Evolutionary conservation across 1,140 invertebrate genomes (phyloP), one percentile per base, ranked within the genome.

Genomic region (Lerema accius): DNA sequence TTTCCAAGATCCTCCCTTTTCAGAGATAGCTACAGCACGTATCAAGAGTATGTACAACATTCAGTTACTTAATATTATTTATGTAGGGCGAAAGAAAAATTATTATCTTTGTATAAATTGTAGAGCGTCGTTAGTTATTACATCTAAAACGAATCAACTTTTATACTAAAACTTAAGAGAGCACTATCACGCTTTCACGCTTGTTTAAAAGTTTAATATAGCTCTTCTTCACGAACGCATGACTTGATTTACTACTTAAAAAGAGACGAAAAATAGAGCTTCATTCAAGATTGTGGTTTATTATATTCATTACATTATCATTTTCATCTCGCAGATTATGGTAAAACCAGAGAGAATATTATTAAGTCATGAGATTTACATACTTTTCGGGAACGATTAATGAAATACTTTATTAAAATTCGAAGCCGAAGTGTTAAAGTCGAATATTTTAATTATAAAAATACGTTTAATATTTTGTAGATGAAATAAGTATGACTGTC

Each of bases 1-100:
- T 56, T 16, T 16, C 40, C 17, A 17, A 23, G 14, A 43, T 51
- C 35, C 49, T 37, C n/a, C 23, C 17, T 11, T 42, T 42, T 56
- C 4, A 32, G 19, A 43, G 11, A 42, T 40, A 32, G 4, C 35
- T 26, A 19, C 14, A 42, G 23, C 53, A 56, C 40, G 39, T 56
- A 32, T 3, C 11, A 37, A 1, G 7, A 32, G 9, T 32, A 37
- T 3, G 35, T 37, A 37, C n/a, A 37, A 3, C 11, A 11, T 11
- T 37, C 35, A 11, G 10, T 37, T 37, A 37, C 10, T 37, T 2
- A 37, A 4, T 11, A 37, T n/a, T 37, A 11, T 37, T 37, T 37
- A 11, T 37, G 4, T 11, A 1, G 1, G 1, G 10, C 0, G 11
- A 0, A 4, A 37, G 35, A 37, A 9, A 32, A 9, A 9, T 7